Evolutionary conservation across 1,140 invertebrate species (phyloP).

Genomic region (Diuraphis noxia): DNA sequence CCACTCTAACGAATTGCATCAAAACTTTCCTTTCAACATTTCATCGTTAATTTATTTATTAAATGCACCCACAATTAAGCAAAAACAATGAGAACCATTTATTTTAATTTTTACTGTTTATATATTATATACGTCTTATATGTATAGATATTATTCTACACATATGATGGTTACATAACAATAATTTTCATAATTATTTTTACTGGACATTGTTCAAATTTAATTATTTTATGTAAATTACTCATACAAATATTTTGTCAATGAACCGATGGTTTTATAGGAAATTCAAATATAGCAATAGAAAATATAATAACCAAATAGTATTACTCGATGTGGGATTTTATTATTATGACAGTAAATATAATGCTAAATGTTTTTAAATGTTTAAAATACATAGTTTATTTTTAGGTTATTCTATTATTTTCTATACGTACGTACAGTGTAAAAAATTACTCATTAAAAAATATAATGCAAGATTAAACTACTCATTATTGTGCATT

Average conservation of each 20-base stretch:
- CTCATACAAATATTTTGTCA: not conserved
- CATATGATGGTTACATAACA: not conserved
- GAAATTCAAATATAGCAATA: not conserved
- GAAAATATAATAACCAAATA: not conserved
- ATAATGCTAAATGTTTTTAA: not conserved
- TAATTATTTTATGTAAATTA: not conserved
- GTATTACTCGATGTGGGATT: not conserved
- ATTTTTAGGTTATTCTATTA: not conserved
- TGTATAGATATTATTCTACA: not conserved
- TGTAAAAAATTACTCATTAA: not conserved
- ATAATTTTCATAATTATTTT: not conserved
- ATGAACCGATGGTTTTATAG: not conserved
- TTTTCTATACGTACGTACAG: not conserved
- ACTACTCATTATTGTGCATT: not conserved
- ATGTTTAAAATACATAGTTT: not conserved
- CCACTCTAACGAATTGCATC: constrained; percentile 23
- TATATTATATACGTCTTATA: not conserved
- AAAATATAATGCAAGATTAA: not conserved
- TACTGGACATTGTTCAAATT: not conserved
- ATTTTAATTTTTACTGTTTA: not conserved
- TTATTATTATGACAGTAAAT: not conserved
- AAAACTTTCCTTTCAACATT: constrained; percentile 37
- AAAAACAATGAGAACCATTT: constrained; percentile 33
- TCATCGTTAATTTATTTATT: constrained; percentile 27
- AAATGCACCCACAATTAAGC: constrained; percentile 18